A percentile compares a stretch with the other conserved stretches of the same genome.
Conservation (phyloP, 1,140 invertebrate genomes). For the Drosophila repleta region DNA sequence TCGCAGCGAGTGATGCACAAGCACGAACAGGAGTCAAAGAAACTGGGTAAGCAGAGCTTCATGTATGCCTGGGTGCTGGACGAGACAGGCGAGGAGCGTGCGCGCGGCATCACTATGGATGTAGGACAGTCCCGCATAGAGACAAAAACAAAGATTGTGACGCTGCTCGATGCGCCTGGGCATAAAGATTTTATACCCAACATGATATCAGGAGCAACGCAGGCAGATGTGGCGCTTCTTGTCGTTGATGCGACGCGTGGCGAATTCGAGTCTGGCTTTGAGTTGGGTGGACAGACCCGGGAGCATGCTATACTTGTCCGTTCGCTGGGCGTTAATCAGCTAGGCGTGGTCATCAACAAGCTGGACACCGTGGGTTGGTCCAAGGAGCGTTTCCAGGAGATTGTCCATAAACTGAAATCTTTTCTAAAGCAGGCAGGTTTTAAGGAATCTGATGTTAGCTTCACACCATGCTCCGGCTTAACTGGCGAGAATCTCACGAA, state of each 20-base stretch:
- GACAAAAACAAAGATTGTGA: slow-evolving; percentile 92
- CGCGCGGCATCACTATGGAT: slow-evolving; percentile 96
- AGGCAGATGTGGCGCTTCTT: slow-evolving; percentile 97
- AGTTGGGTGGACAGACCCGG: slow-evolving; percentile 97
- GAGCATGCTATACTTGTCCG: slow-evolving; percentile 97
- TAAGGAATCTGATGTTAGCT: slow-evolving; percentile 94
- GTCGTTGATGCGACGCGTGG: slow-evolving; percentile 98
- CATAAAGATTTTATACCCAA: slow-evolving; percentile 99
- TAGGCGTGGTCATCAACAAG: slow-evolving; percentile 94
- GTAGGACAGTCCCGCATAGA: slow-evolving; percentile 97
- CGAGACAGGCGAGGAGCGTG: slow-evolving; percentile 98
- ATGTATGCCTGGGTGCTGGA: slow-evolving; percentile 99
- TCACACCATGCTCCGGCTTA: slow-evolving; percentile 97
- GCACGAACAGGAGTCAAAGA: slow-evolving; percentile 98
- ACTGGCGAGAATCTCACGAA: slow-evolving; percentile 95
- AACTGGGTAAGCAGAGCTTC: slow-evolving; percentile 98
- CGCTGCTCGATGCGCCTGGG: slow-evolving; percentile 97
- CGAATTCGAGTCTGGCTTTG: slow-evolving; percentile 99
- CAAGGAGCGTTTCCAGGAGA: slow-evolving; percentile 93
- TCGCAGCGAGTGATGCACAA: slow-evolving; percentile 97
- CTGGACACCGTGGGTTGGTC: slow-evolving; percentile 92
- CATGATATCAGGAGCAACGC: slow-evolving; percentile 98
- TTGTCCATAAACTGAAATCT: slow-evolving; percentile 91
- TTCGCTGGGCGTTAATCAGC: slow-evolving; percentile 94
- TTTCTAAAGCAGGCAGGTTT: slow-evolving; percentile 98